A percentile compares a stretch with the other conserved stretches of the same genome.
phyloP scores from a whole-genome alignment of 1,140 invertebrate genomes.

The Thalassaphorura encarpata region DNA sequence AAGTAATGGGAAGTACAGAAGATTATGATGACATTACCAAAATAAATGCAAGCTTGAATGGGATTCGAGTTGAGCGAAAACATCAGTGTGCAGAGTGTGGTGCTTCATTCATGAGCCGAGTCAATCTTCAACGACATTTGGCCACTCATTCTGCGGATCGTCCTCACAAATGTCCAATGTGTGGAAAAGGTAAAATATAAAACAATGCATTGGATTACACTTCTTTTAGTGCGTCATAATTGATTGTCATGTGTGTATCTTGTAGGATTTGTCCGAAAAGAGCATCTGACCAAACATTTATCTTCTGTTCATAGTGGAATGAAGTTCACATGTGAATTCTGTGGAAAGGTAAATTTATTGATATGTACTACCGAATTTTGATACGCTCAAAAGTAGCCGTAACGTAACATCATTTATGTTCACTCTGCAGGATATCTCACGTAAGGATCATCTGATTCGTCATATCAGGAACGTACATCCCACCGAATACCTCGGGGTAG shows the following conservation, averaged over 20 bases:
- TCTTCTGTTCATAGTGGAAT: constrained; percentile 25
- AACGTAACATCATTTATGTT: too few relatives aligned
- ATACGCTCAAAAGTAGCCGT: too few relatives aligned
- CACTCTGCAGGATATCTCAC: constrained; percentile 15
- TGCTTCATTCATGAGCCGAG: constrained; percentile 11
- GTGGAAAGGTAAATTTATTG: constrained; percentile 15
- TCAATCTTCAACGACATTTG: constrained; percentile 15
- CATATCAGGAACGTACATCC: constrained; percentile 28
- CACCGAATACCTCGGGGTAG: constrained; percentile 13
- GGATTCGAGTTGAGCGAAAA: constrained; percentile 12
- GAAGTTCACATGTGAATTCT: constrained; percentile 30
- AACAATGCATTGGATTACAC: too few relatives aligned
- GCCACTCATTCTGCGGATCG: constrained; percentile 14
- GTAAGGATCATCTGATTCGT: constrained; percentile 31
- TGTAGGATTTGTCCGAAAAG: constrained; percentile 18
- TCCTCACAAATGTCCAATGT: constrained; percentile 25
- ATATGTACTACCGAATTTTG: too few relatives aligned
- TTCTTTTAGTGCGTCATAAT: too few relatives aligned
- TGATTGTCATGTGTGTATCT: too few relatives aligned
- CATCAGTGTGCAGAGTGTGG: constrained; percentile 20
- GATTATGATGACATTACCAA: constrained; percentile 6
- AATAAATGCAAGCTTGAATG: constrained; percentile 7
- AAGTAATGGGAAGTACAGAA: neutral
- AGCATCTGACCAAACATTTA: constrained; percentile 28
- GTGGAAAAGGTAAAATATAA: constrained; percentile 26